Percentiles rank a stretch among this genome's conserved stretches.
These are phyloP conservation scores for Deroplatys truncata DNA, from an alignment of 2,888 invertebrate genomes.

Conservation along the genomic window DNA sequence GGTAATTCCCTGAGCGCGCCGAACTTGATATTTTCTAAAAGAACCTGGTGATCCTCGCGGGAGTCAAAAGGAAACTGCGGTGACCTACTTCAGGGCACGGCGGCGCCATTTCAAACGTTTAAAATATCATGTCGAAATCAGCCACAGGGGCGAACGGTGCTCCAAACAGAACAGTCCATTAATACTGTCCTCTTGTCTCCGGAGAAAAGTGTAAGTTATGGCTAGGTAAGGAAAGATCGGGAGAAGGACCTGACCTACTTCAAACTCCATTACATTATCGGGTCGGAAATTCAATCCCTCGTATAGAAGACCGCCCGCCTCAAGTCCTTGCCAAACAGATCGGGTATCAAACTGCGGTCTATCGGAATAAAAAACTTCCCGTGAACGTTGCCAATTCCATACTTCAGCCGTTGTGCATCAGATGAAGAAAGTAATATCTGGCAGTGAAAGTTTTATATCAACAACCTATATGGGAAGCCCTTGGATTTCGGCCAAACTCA, in stretches of 20 bases:
- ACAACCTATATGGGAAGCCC: neutral
- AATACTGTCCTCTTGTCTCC: no score
- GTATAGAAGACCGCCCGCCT: no score
- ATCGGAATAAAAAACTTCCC: neutral
- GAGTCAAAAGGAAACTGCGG: neutral
- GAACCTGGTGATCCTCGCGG: no score
- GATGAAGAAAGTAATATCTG: neutral
- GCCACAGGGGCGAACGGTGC: no score
- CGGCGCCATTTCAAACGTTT: neutral
- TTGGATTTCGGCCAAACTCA: neutral
- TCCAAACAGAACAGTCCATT: neutral
- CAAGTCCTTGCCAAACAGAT: neutral
- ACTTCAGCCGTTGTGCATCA: neutral
- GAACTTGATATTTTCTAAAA: no score
- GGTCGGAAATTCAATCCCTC: neutral
- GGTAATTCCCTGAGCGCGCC: no score
- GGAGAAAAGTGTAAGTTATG: neutral
- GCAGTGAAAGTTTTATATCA: neutral
- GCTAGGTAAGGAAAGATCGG: neutral
- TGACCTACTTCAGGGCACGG: neutral
- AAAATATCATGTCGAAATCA: neutral
- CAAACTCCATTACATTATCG: neutral
- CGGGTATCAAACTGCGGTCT: neutral
- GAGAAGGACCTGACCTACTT: neutral
- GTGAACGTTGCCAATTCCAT: neutral